Evolutionary conservation across 2,888 invertebrate genomes (phyloP).

Genomic region (Thyatira batis): DNA sequence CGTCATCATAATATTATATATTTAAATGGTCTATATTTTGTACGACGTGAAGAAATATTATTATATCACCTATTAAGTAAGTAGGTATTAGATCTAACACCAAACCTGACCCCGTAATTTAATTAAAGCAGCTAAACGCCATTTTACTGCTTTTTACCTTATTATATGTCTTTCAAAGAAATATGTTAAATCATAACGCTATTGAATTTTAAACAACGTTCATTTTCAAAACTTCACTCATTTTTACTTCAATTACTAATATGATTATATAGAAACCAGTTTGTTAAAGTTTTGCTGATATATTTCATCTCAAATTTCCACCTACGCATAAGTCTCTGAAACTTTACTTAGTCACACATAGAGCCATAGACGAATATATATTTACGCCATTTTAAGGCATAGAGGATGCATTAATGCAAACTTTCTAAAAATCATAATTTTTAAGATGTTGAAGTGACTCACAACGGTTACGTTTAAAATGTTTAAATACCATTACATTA

Average conservation of each 20-base stretch:
- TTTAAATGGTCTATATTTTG: not conserved
- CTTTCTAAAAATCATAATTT: slow-evolving; percentile 2
- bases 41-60: too few relatives aligned
- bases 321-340: not conserved
- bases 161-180: too few relatives aligned
- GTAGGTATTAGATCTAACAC: too few relatives aligned
- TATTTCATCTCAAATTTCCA: not conserved
- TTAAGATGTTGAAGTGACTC: not conserved
- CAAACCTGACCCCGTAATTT: too few relatives aligned
- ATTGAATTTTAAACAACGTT: not conserved
- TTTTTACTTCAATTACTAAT: not conserved
- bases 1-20: not conserved
- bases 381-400: not conserved
- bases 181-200: not conserved
- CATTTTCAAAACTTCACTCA: not conserved
- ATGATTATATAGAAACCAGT: not conserved
- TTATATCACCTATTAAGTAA: too few relatives aligned
- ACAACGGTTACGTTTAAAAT: not conserved
- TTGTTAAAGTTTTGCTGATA: not conserved
- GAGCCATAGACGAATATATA: not conserved
- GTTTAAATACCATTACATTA: not conserved
- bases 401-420: slow-evolving; percentile 1
- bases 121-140: too few relatives aligned
- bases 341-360: not conserved
- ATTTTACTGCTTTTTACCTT: too few relatives aligned